phyloP scores from a whole-genome alignment of 1,140 invertebrate species.

The Diprion similis region DNA sequence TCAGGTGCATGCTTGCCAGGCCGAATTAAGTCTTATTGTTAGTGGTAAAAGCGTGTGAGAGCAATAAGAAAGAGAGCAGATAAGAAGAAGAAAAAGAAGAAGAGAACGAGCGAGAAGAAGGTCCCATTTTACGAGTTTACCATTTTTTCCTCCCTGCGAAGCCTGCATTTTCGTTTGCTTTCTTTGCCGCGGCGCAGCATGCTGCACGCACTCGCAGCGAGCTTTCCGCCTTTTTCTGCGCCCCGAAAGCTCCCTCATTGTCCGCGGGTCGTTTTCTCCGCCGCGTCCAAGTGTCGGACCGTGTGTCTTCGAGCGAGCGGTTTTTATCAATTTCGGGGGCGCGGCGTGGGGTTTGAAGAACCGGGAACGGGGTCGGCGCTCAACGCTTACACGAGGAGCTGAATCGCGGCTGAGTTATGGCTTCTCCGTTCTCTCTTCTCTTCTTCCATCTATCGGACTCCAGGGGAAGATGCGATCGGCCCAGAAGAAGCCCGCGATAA shows the following conservation, averaged over 20 bases:
- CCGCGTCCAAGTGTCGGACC: neutral
- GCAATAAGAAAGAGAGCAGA: no score
- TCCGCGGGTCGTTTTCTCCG: neutral
- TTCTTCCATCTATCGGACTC: no score
- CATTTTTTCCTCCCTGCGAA: neutral
- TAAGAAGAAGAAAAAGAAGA: slow-evolving; percentile 4
- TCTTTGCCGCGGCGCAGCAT: no score
- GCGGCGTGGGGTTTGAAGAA: neutral
- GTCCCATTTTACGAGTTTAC: neutral
- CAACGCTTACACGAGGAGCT: neutral
- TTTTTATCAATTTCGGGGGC: slow-evolving; percentile 2
- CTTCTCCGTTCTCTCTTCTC: neutral
- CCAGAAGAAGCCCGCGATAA: slow-evolving; percentile 16
- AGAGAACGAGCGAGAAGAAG: slow-evolving; percentile 1
- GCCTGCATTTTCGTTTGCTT: no score
- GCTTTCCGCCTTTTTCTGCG: neutral
- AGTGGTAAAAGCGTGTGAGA: no score
- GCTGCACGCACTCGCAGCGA: no score
- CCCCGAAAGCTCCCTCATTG: neutral
- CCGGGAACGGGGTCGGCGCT: neutral
- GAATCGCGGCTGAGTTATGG: neutral
- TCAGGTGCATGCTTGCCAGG: no score
- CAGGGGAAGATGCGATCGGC: slow-evolving; percentile 6
- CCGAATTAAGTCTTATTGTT: no score
- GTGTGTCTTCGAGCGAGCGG: neutral